These are phyloP conservation scores for Andrena haemorrhoa DNA, from an alignment of 2,888 invertebrate species.

Conservation along the genomic window DNA sequence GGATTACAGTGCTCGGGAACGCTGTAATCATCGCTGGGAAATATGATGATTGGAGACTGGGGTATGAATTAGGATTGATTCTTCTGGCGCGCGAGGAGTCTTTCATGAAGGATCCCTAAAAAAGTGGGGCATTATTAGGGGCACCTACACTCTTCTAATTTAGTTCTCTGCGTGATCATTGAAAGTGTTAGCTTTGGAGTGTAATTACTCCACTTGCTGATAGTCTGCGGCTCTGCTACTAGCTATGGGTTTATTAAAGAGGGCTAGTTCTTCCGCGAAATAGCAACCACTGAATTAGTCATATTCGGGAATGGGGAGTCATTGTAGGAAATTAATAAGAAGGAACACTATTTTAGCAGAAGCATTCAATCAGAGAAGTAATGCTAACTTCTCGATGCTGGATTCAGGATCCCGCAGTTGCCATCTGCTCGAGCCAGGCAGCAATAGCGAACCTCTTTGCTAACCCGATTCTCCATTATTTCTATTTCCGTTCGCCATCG, in stretches of 20 bases:
- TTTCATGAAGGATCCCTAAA: constrained; percentile 17
- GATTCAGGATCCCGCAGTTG: no score
- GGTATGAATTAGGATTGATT: constrained; percentile 56
- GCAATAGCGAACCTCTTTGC: background rate
- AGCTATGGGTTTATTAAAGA: background rate
- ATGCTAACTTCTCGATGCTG: no score
- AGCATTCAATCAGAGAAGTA: no score
- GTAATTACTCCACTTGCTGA: background rate
- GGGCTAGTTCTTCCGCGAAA: background rate
- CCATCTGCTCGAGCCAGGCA: no score
- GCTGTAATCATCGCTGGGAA: constrained; percentile 51
- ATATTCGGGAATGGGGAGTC: no score
- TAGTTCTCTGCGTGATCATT: background rate
- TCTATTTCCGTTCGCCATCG: background rate
- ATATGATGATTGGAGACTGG: constrained; percentile 47
- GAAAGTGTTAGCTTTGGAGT: background rate
- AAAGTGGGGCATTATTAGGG: constrained; percentile 5
- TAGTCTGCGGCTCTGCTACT: constrained; percentile 1
- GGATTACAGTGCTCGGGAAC: constrained; percentile 45
- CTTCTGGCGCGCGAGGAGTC: constrained; percentile 4
- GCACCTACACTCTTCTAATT: constrained; percentile 17
- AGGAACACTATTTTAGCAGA: no score
- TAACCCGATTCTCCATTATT: constrained; percentile 9
- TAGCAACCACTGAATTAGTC: no score
- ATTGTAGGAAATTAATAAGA: no score